phyloP scores from a whole-genome alignment of 2,888 invertebrate genomes.

The Eulithis prunata region DNA sequence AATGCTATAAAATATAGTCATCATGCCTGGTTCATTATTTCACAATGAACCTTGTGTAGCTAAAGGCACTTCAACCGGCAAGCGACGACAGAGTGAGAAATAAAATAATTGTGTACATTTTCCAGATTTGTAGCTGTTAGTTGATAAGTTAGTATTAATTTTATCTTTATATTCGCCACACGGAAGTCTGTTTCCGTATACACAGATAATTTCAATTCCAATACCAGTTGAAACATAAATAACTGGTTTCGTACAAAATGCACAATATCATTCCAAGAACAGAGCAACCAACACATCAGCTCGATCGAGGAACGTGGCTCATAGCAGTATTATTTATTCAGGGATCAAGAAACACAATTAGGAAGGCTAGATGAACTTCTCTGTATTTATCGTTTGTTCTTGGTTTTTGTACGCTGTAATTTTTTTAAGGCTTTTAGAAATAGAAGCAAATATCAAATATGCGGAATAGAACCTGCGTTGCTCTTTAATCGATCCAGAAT shows the following conservation, averaged over 20 bases:
- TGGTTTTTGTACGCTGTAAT: background rate
- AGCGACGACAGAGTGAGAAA: background rate
- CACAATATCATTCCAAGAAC: slow-evolving; percentile 1
- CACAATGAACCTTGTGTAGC: background rate
- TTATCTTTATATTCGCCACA: background rate
- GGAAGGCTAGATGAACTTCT: slow-evolving; percentile 7
- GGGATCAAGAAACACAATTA: slow-evolving; percentile 6
- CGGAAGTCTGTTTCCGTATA: slow-evolving; percentile 5
- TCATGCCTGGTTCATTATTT: too few species aligned
- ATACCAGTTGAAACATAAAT: slow-evolving; percentile 1
- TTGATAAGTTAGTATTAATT: background rate
- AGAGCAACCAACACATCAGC: slow-evolving; percentile 7
- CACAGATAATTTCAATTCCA: background rate
- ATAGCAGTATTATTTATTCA: slow-evolving; percentile 30
- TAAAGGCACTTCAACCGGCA: background rate
- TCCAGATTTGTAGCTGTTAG: background rate
- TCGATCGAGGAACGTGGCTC: slow-evolving; percentile 1
- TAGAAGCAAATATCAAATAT: background rate
- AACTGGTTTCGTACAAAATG: slow-evolving; percentile 3
- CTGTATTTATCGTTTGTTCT: background rate
- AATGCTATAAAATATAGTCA: too few species aligned
- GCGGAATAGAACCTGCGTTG: background rate
- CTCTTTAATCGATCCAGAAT: too few species aligned
- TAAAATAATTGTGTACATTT: background rate
- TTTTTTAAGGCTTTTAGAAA: background rate